phyloP scores from a whole-genome alignment of 2,888 invertebrate species.

The Pyrrhosoma nymphula region DNA sequence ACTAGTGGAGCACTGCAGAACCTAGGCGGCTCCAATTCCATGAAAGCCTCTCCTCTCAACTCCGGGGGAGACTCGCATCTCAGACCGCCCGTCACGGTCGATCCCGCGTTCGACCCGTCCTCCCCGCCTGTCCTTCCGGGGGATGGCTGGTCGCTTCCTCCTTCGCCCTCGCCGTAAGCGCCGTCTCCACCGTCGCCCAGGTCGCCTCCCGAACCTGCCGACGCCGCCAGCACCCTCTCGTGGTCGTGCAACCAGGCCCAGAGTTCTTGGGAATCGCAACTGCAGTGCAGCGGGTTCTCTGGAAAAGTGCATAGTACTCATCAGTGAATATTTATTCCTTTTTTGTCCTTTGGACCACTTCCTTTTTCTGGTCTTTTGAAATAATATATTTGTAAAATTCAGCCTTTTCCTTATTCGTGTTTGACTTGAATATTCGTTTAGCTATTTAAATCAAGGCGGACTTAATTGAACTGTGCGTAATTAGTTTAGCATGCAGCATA shows the following conservation, averaged over 20 bases:
- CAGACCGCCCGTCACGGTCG: conserved; percentile 76
- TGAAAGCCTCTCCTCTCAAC: conserved; percentile 86
- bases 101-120: neutral
- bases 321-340: too few species aligned
- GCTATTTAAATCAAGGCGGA: too few species aligned
- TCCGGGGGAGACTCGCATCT: conserved; percentile 92
- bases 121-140: conserved; percentile 75
- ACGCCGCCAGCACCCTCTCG: conserved; percentile 85
- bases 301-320: conserved; percentile 73
- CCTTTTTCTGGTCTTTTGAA: too few species aligned
- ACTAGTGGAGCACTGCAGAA: conserved; percentile 92
- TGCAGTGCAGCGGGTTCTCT: conserved; percentile 95
- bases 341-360: too few species aligned
- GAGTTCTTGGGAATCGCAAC: conserved; percentile 93
- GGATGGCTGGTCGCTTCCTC: conserved; percentile 72
- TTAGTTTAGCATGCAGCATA: too few species aligned
- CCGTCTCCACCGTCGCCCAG: conserved; percentile 71
- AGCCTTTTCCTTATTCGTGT: too few species aligned
- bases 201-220: conserved; percentile 79
- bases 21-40: conserved; percentile 88
- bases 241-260: conserved; percentile 96
- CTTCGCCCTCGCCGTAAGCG: conserved; percentile 69
- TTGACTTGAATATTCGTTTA: too few species aligned
- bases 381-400: too few species aligned
- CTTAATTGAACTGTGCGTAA: too few species aligned